Base-by-base conservation (phyloP, 2,888 invertebrate genomes). In the Ornithoptera priamus region DNA sequence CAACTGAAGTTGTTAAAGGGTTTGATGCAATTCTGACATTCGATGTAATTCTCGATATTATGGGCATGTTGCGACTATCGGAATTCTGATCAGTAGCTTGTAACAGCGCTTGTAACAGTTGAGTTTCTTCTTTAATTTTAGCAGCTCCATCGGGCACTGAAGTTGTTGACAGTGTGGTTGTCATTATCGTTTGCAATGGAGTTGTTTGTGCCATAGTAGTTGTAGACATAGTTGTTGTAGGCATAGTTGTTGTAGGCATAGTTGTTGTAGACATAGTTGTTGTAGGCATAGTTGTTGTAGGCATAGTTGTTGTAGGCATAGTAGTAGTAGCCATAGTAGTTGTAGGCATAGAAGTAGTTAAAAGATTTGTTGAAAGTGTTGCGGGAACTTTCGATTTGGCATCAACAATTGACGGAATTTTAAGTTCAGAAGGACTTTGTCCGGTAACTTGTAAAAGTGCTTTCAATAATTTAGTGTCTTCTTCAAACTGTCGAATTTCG, bases 401-500 rank as follows among this genome's bases (percentile, higher is more conserved):
- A 72, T 76, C 80, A 72, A 85, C 81, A 76, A 90, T 75, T 67
- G 80, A 81, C 24, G 91, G 90, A 77, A 92, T 82, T 72, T 90
- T 90, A 53, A 90, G 79, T 58, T 81, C 83, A 30, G 82, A 82
- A 71, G 91, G 88, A 75, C 91, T 86, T 79, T 90, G 88, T 3
- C 91, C 90, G 8, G 89, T 92, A 42, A 88, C 90, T 78, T 88
- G 84, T 75, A 92, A 82, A 30, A 92, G 80, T 3, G 90, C 92
- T 81, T 93, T 85, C 71, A 92, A 77, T 67, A 93, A 80, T 77
- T 89, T 88, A 10, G 92, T 88, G 70, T 93, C 93, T 80, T 92
- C 89, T 77, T 93, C 89, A 75, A 90, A 90, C 72, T 92, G 90
- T 67, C 83, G 85, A 18, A 93, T 84, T 69, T 93, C 93, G 36